Evolutionary conservation across 2,113 vertebrate species (phyloP).

Genomic region (Brachyhypopomus occidentalis): DNA sequence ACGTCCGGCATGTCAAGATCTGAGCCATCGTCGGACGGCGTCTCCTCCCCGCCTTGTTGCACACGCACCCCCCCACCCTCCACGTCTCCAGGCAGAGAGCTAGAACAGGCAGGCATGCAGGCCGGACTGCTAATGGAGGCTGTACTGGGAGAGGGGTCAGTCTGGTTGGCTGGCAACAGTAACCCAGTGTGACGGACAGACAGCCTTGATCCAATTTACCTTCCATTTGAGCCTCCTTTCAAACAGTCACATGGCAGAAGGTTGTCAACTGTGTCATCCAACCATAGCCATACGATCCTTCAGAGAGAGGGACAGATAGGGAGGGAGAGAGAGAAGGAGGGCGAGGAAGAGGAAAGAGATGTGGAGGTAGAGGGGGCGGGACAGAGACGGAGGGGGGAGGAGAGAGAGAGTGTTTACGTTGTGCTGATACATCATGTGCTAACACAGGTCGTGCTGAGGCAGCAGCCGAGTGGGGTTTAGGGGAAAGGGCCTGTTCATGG

Average conservation of each 20-base stretch:
- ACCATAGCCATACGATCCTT: too few species aligned
- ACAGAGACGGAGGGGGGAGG: neutral
- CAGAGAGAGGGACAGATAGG: neutral
- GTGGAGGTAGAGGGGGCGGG: too few species aligned
- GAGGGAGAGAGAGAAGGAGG: neutral
- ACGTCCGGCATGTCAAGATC: conserved; percentile 1
- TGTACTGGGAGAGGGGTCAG: conserved; percentile 8
- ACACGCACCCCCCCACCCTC: conserved; percentile 9
- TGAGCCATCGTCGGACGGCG: neutral
- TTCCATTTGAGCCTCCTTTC: too few species aligned
- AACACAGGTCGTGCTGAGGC: neutral
- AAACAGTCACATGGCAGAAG: too few species aligned
- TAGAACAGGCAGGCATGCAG: conserved; percentile 40
- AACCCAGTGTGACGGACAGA: conserved; percentile 53
- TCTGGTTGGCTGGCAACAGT: conserved; percentile 32
- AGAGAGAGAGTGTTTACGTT: neutral
- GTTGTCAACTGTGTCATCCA: too few species aligned
- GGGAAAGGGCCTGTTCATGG: neutral
- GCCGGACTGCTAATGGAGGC: conserved; percentile 53
- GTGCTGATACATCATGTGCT: too few species aligned
- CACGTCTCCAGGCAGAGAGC: conserved; percentile 41
- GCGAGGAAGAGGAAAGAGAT: neutral
- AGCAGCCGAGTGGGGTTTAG: neutral
- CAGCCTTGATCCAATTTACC: conserved; percentile 52
- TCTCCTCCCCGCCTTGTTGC: neutral